Evolutionary conservation across 2,113 vertebrate genomes (phyloP).

Genomic region (Aptenodytes forsteri): DNA sequence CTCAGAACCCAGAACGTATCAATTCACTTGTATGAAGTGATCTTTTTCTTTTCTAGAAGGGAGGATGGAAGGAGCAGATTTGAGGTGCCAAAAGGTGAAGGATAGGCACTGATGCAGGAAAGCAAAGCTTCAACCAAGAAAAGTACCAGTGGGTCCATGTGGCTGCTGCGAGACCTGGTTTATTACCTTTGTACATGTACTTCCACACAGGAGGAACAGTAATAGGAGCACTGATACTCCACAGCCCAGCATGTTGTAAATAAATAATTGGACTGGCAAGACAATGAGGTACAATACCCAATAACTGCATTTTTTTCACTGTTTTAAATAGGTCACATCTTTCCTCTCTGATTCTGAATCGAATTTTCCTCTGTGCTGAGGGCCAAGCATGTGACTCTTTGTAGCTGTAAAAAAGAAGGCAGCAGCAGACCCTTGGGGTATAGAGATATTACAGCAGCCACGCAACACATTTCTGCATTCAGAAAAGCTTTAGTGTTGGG

Average conservation of each 20-base stretch:
- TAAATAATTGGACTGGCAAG: background rate
- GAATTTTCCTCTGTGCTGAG: background rate
- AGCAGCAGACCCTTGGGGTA: constrained; percentile 48
- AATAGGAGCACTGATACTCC: background rate
- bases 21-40: background rate
- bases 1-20: background rate
- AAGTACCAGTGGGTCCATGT: background rate
- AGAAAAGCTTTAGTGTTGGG: background rate
- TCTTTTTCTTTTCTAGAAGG: background rate
- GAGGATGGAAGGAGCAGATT: background rate
- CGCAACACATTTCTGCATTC: constrained; percentile 30
- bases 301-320: background rate
- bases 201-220: background rate
- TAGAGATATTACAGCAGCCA: constrained; percentile 45
- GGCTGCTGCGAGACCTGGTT: background rate
- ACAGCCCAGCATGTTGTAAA: background rate
- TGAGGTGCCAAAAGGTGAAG: background rate
- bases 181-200: background rate
- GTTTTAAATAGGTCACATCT: constrained; percentile 40
- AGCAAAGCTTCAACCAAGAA: background rate
- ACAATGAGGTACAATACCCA: background rate
- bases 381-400: constrained; percentile 36
- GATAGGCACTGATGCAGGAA: background rate
- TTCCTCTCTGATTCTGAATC: background rate
- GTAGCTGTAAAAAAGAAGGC: background rate